phyloP scores from a whole-genome alignment of 2,797 vertebrate species.

The Echiichthys vipera region DNA sequence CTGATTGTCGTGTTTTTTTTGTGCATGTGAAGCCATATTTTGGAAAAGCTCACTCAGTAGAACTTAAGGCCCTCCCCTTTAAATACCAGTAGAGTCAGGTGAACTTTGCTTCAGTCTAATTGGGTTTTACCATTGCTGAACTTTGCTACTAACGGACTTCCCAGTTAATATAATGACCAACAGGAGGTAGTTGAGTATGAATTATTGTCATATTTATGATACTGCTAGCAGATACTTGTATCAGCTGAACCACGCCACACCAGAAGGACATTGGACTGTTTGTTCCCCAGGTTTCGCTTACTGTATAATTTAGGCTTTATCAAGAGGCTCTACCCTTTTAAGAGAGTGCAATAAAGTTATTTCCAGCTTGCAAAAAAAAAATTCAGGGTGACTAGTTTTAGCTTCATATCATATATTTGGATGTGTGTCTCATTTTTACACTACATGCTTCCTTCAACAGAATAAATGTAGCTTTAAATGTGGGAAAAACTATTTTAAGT shows the following conservation, averaged over 20 bases:
- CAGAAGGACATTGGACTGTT: constrained; percentile 61
- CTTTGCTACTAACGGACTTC: constrained; percentile 75
- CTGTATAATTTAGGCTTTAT: constrained; percentile 55
- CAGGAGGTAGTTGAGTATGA: constrained; percentile 47
- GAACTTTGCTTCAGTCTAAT: constrained; percentile 82
- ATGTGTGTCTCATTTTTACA: constrained; percentile 57
- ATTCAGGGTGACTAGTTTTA: constrained; percentile 64
- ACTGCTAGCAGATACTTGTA: constrained; percentile 48
- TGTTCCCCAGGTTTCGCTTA: constrained; percentile 37
- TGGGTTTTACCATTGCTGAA: constrained; percentile 80
- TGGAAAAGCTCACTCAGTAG: constrained; percentile 41
- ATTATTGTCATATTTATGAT: constrained; percentile 66
- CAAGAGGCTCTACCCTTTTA: constrained; percentile 43
- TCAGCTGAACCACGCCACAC: constrained; percentile 38
- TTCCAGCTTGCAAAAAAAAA: constrained; percentile 40
- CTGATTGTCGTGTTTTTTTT: constrained; percentile 20
- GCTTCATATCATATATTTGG: constrained; percentile 60
- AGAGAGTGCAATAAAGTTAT: constrained; percentile 54
- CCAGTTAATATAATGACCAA: constrained; percentile 46
- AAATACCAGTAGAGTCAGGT: constrained; percentile 57
- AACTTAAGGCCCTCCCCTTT: constrained; percentile 15
- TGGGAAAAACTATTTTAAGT: constrained; percentile 30
- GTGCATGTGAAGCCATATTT: constrained; percentile 31
- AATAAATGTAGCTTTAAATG: constrained; percentile 36
- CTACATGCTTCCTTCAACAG: constrained; percentile 51